These are phyloP conservation scores for Ommatoiulus sabulosus DNA, from an alignment of 2,888 invertebrate species.

Conservation along the genomic window DNA sequence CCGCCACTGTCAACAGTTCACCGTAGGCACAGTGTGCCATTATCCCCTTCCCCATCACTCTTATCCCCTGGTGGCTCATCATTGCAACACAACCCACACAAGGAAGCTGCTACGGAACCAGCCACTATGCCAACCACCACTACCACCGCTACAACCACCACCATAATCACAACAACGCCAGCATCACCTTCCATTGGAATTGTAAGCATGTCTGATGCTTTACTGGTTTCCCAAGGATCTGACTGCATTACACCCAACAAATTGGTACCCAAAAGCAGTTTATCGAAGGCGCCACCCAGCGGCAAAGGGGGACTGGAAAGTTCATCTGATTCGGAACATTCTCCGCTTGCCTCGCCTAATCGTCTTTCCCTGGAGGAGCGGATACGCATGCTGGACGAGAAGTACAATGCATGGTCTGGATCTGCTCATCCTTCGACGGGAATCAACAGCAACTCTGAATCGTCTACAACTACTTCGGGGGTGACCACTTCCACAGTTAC, in stretches of 20 bases:
- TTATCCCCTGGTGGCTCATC: not conserved
- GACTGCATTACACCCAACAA: not conserved
- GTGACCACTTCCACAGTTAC: slow-evolving; percentile 9
- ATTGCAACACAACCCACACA: slow-evolving; percentile 12
- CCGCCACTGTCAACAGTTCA: slow-evolving; percentile 39
- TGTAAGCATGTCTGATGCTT: not conserved
- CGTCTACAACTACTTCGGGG: slow-evolving; percentile 10
- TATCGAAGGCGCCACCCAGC: not conserved
- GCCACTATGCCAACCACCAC: not conserved
- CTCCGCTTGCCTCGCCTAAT: slow-evolving; percentile 69
- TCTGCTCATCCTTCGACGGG: slow-evolving; percentile 60
- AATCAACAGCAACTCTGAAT: slow-evolving; percentile 26
- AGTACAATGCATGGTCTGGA: slow-evolving; percentile 87
- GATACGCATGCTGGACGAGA: slow-evolving; percentile 91
- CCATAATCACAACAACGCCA: slow-evolving; percentile 33
- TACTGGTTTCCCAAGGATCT: not conserved
- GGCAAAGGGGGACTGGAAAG: slow-evolving; percentile 53
- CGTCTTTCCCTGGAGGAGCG: slow-evolving; percentile 84
- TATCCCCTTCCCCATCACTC: slow-evolving; percentile 42
- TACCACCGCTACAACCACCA: not conserved
- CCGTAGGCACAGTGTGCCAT: slow-evolving; percentile 47
- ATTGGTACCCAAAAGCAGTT: not conserved
- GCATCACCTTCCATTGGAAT: not conserved
- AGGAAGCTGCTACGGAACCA: slow-evolving; percentile 38
- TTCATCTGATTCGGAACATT: slow-evolving; percentile 55